These are phyloP conservation scores for Spialia ferax DNA, from an alignment of 2,888 invertebrate species.

Conservation along the genomic window DNA sequence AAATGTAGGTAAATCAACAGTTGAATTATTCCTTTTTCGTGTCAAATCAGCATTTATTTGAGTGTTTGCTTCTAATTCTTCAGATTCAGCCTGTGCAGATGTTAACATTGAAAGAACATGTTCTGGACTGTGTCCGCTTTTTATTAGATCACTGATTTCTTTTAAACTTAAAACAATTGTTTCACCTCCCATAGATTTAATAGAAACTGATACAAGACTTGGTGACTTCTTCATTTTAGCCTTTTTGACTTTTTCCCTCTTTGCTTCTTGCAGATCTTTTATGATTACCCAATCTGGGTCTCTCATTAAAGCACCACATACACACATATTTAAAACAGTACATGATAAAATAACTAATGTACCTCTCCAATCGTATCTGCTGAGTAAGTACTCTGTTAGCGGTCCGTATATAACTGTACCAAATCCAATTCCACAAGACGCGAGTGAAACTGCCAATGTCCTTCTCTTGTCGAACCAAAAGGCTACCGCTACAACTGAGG, in stretches of 20 bases:
- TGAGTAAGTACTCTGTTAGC: constrained; percentile 91
- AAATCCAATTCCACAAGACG: constrained; percentile 95
- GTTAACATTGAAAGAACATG: constrained; percentile 88
- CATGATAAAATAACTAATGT: constrained; percentile 92
- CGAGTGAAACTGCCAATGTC: constrained; percentile 94
- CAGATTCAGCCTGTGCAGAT: constrained; percentile 83
- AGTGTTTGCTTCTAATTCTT: constrained; percentile 72
- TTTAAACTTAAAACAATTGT: constrained; percentile 86
- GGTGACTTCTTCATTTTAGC: constrained; percentile 73
- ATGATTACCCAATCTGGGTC: constrained; percentile 93
- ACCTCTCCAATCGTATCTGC: constrained; percentile 93
- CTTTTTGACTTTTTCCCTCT: constrained; percentile 62
- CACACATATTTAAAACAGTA: constrained; percentile 94
- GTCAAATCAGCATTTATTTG: constrained; percentile 76
- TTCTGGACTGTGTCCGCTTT: constrained; percentile 89
- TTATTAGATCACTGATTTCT: constrained; percentile 89
- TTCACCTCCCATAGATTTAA: constrained; percentile 78
- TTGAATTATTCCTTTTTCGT: constrained; percentile 85
- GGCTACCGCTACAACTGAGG: constrained; percentile 95
- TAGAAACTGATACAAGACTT: constrained; percentile 80
- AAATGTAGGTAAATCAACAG: constrained; percentile 92
- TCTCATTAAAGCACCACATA: constrained; percentile 94
- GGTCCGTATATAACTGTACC: constrained; percentile 96
- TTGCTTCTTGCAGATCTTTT: constrained; percentile 85
- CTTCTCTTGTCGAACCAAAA: constrained; percentile 97